These are phyloP conservation scores for Drosophila eohydei DNA, from an alignment of 2,888 invertebrate species.

Conservation along the genomic window DNA sequence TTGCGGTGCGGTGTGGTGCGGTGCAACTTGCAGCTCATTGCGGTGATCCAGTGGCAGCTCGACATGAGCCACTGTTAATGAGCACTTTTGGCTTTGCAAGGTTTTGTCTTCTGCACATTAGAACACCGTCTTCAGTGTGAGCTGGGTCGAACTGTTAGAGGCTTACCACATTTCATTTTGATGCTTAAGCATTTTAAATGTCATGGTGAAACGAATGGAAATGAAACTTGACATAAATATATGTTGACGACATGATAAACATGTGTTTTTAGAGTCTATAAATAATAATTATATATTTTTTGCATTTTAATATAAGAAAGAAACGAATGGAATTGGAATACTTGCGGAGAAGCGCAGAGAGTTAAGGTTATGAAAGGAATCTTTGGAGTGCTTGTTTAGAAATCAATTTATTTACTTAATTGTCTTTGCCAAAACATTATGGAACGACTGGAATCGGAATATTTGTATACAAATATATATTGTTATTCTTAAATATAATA, in stretches of 20 bases:
- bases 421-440: not conserved
- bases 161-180: too few relatives aligned
- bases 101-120: not conserved
- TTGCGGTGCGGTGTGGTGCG: slow-evolving; percentile 11
- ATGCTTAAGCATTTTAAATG: not conserved
- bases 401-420: not conserved
- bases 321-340: not conserved
- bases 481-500: not conserved
- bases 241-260: not conserved
- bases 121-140: slow-evolving; percentile 6
- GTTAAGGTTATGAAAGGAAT: not conserved
- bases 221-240: too few relatives aligned
- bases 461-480: not conserved
- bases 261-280: not conserved
- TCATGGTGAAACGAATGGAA: not conserved
- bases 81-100: slow-evolving; percentile 10
- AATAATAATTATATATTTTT: not conserved
- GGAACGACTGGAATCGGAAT: not conserved
- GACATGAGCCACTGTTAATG: slow-evolving; percentile 27
- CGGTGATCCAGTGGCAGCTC: slow-evolving; percentile 18
- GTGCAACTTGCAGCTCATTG: slow-evolving; percentile 44
- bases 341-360: not conserved
- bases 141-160: not conserved
- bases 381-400: too few relatives aligned
- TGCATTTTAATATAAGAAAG: not conserved